phyloP scores from a whole-genome alignment of 2,113 vertebrate genomes.

The Plecotus auritus region DNA sequence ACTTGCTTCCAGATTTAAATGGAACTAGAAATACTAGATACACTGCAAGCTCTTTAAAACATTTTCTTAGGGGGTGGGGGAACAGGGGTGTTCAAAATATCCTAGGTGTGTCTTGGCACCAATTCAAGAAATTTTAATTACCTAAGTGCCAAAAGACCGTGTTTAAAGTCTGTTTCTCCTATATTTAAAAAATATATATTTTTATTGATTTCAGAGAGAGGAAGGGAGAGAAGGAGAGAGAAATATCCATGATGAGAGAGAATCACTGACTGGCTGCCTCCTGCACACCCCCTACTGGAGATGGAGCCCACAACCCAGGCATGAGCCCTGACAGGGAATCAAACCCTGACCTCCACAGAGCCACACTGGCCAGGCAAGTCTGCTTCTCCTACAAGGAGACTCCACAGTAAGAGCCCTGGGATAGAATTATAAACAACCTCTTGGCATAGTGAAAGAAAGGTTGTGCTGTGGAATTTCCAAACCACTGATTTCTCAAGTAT shows the following conservation, averaged over 20 bases:
- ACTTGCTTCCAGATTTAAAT: background rate
- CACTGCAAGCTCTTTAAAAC: background rate
- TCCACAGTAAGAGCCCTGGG: background rate
- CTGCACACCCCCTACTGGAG: too few relatives aligned
- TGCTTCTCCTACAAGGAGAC: background rate
- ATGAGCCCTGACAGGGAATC: too few relatives aligned
- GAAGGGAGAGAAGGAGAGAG: too few relatives aligned
- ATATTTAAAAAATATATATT: too few relatives aligned
- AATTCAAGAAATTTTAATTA: conserved; percentile 20
- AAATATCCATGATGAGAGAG: too few relatives aligned
- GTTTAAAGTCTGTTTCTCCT: background rate
- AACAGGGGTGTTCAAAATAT: background rate
- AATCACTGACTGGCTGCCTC: too few relatives aligned
- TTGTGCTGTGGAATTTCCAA: conserved; percentile 31
- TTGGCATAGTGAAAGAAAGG: conserved; percentile 6
- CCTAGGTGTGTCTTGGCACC: background rate
- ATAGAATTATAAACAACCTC: background rate
- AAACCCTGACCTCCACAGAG: too few relatives aligned
- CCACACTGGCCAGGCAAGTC: background rate
- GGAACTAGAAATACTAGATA: background rate
- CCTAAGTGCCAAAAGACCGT: background rate
- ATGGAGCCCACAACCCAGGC: too few relatives aligned
- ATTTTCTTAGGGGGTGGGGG: background rate
- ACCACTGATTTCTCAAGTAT: conserved; percentile 17
- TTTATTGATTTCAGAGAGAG: too few relatives aligned